Base-by-base conservation (phyloP, 2,888 invertebrate species). In the Rhabditophanes sp. region DNA sequence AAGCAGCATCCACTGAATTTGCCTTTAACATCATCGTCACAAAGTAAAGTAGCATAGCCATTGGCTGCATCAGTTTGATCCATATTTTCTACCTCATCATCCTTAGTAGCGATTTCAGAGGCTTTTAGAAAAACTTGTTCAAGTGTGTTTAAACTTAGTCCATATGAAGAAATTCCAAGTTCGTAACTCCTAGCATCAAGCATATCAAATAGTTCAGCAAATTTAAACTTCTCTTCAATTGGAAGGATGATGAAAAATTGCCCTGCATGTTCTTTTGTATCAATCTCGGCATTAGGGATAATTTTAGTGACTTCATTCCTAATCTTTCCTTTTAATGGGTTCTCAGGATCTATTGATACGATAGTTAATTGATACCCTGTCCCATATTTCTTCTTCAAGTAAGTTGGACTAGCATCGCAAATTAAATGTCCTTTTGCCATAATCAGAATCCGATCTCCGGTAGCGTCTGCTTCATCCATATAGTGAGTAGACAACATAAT, bases 401-500 rank as follows among this genome's bases (percentile, higher is more conserved):
- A 59, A 6, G 45, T 43, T 16, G 39, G 36, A 1, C 50, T 48
- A 20, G 55, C 57, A 23, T 49, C 50, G 26, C 54, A 48, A 11
- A 44, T 49, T 11, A 49, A 33, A 8, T 44, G 34, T 29, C 57
- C 57, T 11, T 56, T 50, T 7, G 46, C 50, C 58, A 57, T 57
- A 25, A 57, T 54, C 2, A 42, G 45, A 15, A 57, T 42, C 35
- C 53, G 43, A 24, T 57, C 57, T 5, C 56, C 61, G 12, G 62
- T 39, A 8, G 43, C 33, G 37, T 62, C 60, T 1, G 60, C 60
- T 40, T 60, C 60, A 34, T 62, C 56, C 56, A 62, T 60, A 33
- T 56, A 61, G 34, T 58, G 60, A 1, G 57, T 59, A 3, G 59
- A 59, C 23, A 57, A 36, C n/a, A 57, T 45, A 18, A 58, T 51